Conservation (phyloP, 2,888 invertebrate genomes). For the Leptopterna dolabrata region DNA sequence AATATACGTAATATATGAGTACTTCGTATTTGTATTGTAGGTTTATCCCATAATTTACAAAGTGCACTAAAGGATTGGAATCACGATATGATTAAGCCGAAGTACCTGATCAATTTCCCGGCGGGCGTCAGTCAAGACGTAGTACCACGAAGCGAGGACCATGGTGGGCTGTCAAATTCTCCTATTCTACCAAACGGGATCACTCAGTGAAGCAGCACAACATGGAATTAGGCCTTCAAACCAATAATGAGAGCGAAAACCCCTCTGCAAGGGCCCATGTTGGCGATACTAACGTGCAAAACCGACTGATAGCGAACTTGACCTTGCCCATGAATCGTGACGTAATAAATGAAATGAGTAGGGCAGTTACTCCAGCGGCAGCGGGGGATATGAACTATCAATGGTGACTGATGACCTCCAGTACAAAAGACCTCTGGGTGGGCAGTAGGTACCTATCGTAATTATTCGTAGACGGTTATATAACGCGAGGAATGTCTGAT, state of each 20-base stretch:
- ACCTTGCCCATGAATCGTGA: constrained; percentile 43
- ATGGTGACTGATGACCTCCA: constrained; percentile 2
- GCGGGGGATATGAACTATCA: neutral
- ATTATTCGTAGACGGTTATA: neutral
- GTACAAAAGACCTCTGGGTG: neutral
- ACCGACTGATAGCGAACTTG: constrained; percentile 29
- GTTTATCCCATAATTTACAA: too few relatives aligned
- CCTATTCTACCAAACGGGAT: neutral
- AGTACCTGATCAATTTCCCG: constrained; percentile 16
- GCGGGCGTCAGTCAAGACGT: constrained; percentile 26
- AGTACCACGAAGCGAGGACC: constrained; percentile 46
- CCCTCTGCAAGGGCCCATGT: neutral
- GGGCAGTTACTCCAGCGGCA: constrained; percentile 28
- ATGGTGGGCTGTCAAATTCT: neutral
- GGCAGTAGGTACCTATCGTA: neutral
- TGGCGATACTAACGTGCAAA: neutral
- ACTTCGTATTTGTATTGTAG: too few relatives aligned
- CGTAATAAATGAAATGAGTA: constrained; percentile 48
- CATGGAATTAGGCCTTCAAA: neutral
- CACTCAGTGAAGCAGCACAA: neutral
- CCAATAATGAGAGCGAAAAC: neutral
- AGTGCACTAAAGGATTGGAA: too few relatives aligned
- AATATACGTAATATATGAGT: too few relatives aligned
- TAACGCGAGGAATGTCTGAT: neutral
- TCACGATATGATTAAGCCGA: neutral